Base-by-base conservation (phyloP, 2,888 invertebrate genomes). In the Ctenicera cuprea region DNA sequence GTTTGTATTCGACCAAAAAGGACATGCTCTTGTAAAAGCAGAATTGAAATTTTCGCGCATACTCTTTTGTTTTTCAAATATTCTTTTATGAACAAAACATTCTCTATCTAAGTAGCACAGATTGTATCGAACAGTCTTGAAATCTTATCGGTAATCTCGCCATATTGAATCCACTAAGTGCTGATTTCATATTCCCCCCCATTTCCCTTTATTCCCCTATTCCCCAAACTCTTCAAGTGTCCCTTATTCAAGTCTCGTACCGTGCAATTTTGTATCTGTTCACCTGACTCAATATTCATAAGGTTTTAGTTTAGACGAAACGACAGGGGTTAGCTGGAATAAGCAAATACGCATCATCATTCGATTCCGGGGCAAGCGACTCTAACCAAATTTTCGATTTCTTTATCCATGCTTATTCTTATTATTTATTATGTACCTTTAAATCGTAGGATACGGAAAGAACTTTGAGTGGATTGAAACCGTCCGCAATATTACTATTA, bases 251-350 rank as follows among this genome's bases (percentile, higher is more conserved):
- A 63, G 75, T 78, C 75, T 78, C 78, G 78, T 74, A 74, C 76
- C 54, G 62, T 73, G 63, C 72, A 76, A 76, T 75, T 78, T 77
- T 78, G 76, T 78, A 73, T 78, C 77, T 77, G 77, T 77, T 76
- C 78, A 77, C 72, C 77, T 76, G 76, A 74, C 76, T 77, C 75
- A 75, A 77, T 78, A 78, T 78, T 78, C 78, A 78, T 77, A 77
- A 74, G 74, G 45, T 59, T 76, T 72, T 66, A 71, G 48, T 71
- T 59, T 38, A 65, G 64, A 22, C 9, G 48, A 59, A 66, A 52
- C 59, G 38, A 48, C 38, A 26, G 26, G 62, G 50, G 54, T 30
- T 41, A 43, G 41, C 37, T 14, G 43, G 43, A 62, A 63, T 63
- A 63, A 54, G 54, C 69, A 62, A 62, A 62, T 38, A 54, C 30